Base-by-base conservation (phyloP, 2,888 invertebrate genomes). In the Sarcophaga caerulescens region DNA sequence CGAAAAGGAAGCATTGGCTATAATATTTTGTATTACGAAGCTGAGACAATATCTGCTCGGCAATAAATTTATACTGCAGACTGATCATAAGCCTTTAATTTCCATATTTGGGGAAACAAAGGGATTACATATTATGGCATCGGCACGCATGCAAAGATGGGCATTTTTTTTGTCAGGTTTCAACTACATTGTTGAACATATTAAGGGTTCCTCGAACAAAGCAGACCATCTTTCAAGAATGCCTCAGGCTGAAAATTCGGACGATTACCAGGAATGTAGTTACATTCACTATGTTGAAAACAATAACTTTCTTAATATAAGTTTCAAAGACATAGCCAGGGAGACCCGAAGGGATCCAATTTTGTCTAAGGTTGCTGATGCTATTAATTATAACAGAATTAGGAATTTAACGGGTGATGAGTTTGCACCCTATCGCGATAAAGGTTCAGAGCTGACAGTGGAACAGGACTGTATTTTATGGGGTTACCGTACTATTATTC, bases 401-500 rank as follows among this genome's bases (percentile, higher is more conserved):
- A 44, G 25, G 1, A 60, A 44, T 25, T 25, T 74, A 44, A 60
- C 19, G 10, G 74, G 45, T 35, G 44, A 25, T 19, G 59, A 44
- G 12, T 74, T 62, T 47, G 5, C 4, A 11, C 35, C 74, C 14
- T 74, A 59, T 62, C 45, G 44, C 10, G 63, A 62, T 4, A 74
- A 74, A 21, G 1, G 19, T 21, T 59, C 6, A 14, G 35, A 74
- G 21, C n/a, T 74, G 10, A 21, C 60, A 4, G 74, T 74, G 2
- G 74, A 74, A 74, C 35, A 74, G 8, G 74, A 60, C 17, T 74
- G 74, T 17, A n/a, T 74, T n/a, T 19, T 74, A 44, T 74, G 74
- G 74, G 74, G 74, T 14, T 74, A 74, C 45, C 25, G 62, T 11
- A 44, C 62, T 8, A 44, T 74, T 44, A 60, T 74, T 62, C 74